phyloP scores from a whole-genome alignment of 1,140 invertebrate genomes.

The Drosophila trapezifrons region DNA sequence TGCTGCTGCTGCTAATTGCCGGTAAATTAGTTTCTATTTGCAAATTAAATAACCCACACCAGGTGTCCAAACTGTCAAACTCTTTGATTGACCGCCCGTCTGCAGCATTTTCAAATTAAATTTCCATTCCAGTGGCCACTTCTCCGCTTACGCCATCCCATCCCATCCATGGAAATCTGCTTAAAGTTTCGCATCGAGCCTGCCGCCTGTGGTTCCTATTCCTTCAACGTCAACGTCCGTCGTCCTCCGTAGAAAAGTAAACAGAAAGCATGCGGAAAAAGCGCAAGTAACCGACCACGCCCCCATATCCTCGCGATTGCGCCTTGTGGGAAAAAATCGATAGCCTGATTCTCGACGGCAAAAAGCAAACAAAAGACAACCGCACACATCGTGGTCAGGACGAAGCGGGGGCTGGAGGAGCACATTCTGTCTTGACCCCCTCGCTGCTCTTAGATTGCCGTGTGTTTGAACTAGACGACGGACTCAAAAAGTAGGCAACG shows the following conservation, averaged over 20 bases:
- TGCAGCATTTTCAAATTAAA: conserved; percentile 49
- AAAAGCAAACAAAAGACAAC: conserved; percentile 56
- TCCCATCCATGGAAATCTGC: conserved; percentile 25
- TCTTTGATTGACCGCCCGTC: conserved; percentile 44
- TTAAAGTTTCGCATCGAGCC: conserved; percentile 31
- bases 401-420: background rate
- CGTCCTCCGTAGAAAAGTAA: conserved; percentile 24
- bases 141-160: conserved; percentile 4
- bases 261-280: conserved; percentile 45
- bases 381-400: conserved; percentile 6
- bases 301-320: conserved; percentile 1
- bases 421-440: conserved; percentile 17
- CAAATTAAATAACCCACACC: conserved; percentile 53
- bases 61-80: conserved; percentile 45
- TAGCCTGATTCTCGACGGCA: conserved; percentile 61
- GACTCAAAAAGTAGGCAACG: conserved; percentile 53
- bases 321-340: conserved; percentile 45
- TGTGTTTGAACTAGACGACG: conserved; percentile 45
- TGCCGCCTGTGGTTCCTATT: background rate
- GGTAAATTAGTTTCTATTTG: conserved; percentile 56
- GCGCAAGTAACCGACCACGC: conserved; percentile 48
- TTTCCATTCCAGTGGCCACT: conserved; percentile 49
- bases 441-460: background rate
- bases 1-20: conserved; percentile 42
- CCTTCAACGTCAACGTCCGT: conserved; percentile 13